Evolutionary conservation across 2,113 vertebrate species (phyloP).

Genomic region (Strix aluco): DNA sequence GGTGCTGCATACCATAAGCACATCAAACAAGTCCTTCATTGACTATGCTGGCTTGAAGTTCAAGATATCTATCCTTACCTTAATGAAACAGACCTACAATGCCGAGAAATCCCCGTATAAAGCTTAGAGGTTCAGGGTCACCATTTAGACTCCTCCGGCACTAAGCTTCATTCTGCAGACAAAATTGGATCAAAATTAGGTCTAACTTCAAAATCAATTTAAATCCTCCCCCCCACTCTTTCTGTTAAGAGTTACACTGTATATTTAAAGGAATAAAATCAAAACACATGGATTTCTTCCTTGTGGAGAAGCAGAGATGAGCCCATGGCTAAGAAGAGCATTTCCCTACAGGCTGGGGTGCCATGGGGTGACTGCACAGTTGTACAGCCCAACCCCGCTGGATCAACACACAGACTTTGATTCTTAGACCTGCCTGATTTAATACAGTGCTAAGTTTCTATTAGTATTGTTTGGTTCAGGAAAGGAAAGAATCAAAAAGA

Average conservation of each 20-base stretch:
- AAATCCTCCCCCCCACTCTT: background rate
- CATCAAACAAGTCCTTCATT: slow-evolving; percentile 57
- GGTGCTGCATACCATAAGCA: background rate
- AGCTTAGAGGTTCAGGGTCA: background rate
- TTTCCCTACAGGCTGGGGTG: background rate
- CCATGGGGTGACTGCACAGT: fast-evolving
- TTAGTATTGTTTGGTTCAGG: background rate
- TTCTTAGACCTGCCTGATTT: background rate
- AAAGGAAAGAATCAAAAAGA: background rate
- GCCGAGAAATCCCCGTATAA: background rate
- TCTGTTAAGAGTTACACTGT: background rate
- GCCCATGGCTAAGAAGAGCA: background rate
- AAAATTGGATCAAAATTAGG: background rate
- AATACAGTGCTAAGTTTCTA: background rate
- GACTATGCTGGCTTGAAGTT: slow-evolving; percentile 63
- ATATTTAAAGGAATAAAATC: background rate
- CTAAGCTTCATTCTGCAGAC: background rate
- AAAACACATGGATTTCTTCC: background rate
- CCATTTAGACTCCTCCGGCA: background rate
- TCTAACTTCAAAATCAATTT: background rate
- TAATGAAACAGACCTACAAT: background rate
- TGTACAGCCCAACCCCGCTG: fast-evolving
- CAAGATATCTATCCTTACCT: slow-evolving; percentile 1
- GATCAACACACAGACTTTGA: background rate
- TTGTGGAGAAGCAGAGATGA: background rate